Percentiles rank a stretch among this genome's conserved stretches.
Evolutionary conservation across 2,797 vertebrate genomes (phyloP).

Genomic region (Crenuchus spilurus): DNA sequence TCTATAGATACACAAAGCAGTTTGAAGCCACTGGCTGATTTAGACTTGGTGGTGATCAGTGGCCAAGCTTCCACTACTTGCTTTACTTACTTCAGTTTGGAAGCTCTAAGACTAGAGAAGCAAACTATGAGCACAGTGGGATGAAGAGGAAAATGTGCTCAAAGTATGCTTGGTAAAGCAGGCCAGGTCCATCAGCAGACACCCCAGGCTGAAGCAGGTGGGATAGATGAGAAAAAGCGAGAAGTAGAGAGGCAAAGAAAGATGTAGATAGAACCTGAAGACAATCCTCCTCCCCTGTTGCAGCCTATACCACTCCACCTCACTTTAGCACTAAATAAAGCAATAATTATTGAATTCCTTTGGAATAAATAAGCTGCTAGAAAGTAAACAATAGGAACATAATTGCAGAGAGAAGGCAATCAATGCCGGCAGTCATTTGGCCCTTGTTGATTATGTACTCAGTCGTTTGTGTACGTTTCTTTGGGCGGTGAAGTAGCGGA

Average conservation of each 20-base stretch:
- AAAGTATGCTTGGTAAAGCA: too few relatives aligned
- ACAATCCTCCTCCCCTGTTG: conserved; percentile 78
- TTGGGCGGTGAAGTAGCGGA: conserved; percentile 52
- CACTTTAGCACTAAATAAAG: conserved; percentile 99
- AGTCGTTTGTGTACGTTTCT: conserved; percentile 67
- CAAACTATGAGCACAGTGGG: too few relatives aligned
- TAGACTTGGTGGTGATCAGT: too few relatives aligned
- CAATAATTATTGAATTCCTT: conserved; percentile 99
- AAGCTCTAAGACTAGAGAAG: too few relatives aligned
- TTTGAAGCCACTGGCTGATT: too few relatives aligned
- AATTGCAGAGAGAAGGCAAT: conserved; percentile 98
- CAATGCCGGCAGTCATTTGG: conserved; percentile 99
- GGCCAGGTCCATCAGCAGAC: conserved; percentile 70
- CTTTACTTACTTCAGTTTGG: too few relatives aligned
- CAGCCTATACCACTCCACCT: conserved; percentile 85
- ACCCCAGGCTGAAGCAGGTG: conserved; percentile 23
- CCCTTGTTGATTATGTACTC: conserved; percentile 97
- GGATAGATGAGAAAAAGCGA: conserved; percentile 17
- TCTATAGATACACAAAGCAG: too few relatives aligned
- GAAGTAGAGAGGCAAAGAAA: conserved; percentile 62
- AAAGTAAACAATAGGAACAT: conserved; percentile 99
- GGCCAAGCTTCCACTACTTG: too few relatives aligned
- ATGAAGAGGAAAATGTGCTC: too few relatives aligned
- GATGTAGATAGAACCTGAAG: conserved; percentile 64
- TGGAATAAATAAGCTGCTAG: conserved; percentile 98